Conservation (phyloP, 2,888 invertebrate species). For the Camponotus fellah region DNA sequence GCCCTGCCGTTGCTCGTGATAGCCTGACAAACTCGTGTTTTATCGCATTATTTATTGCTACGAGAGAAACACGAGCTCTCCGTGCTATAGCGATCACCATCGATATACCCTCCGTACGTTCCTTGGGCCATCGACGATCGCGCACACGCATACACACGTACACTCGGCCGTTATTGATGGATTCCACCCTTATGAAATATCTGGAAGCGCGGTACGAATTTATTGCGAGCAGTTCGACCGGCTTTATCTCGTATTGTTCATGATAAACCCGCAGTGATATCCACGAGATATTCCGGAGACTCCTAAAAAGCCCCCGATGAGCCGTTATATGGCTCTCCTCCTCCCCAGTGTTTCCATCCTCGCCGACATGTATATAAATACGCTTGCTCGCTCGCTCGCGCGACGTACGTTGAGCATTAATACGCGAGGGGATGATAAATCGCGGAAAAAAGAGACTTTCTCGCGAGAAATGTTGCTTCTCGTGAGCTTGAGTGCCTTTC, state of each 20-base stretch:
- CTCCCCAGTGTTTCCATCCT: constrained; percentile 37
- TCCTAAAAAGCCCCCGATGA: constrained; percentile 79
- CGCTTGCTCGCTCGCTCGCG: constrained; percentile 10
- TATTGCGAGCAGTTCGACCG: constrained; percentile 84
- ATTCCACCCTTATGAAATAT: constrained; percentile 86
- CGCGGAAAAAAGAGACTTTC: constrained; percentile 6
- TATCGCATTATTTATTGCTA: constrained; percentile 86
- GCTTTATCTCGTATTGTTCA: constrained; percentile 85
- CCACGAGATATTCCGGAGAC: constrained; percentile 72
- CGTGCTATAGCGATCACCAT: constrained; percentile 45
- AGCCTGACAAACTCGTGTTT: constrained; percentile 85
- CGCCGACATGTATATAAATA: constrained; percentile 39
- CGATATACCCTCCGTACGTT: constrained; percentile 43
- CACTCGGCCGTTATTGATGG: constrained; percentile 83
- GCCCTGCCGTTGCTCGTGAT: constrained; percentile 76
- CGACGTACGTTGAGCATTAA: constrained; percentile 57
- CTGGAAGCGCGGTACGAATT: constrained; percentile 83
- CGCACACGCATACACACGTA: constrained; percentile 59
- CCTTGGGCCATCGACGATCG: constrained; percentile 70
- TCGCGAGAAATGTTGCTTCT: constrained; percentile 36
- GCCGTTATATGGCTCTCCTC: constrained; percentile 75
- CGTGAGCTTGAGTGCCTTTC: constrained; percentile 31
- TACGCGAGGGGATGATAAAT: constrained; percentile 54
- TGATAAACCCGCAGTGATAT: constrained; percentile 84
- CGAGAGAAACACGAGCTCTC: constrained; percentile 71